Evolutionary conservation across 1,140 invertebrate species (phyloP).

Genomic region (Araneus ventricosus): DNA sequence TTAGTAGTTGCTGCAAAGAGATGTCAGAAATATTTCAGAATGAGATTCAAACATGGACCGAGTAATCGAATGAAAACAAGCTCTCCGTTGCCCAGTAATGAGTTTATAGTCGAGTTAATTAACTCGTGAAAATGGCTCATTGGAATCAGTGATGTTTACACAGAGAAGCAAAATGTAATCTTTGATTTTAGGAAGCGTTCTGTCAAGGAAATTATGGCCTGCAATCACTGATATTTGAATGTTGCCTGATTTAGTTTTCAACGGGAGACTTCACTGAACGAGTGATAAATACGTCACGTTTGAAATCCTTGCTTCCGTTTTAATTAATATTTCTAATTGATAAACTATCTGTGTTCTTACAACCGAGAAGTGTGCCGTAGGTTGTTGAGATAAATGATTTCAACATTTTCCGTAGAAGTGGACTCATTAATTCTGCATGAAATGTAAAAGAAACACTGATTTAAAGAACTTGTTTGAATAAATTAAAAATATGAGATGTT

Average conservation of each 20-base stretch:
- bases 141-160: slow-evolving; percentile 24
- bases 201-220: background rate
- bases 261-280: background rate
- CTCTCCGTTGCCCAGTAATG: background rate
- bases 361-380: too few species aligned
- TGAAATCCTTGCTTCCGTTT: too few species aligned
- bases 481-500: too few species aligned
- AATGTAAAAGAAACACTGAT: too few species aligned
- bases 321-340: too few species aligned
- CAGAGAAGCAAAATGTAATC: slow-evolving; percentile 23
- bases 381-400: too few species aligned
- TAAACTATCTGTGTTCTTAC: too few species aligned
- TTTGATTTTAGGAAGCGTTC: background rate
- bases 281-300: background rate
- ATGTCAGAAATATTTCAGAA: background rate
- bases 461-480: too few species aligned
- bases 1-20: background rate
- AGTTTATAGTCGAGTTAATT: slow-evolving; percentile 32
- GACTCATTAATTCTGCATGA: too few species aligned
- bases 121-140: slow-evolving; percentile 14
- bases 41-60: background rate
- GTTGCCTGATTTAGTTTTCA: background rate
- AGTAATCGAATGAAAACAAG: slow-evolving; percentile 2
- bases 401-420: too few species aligned
- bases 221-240: slow-evolving; percentile 9